Conservation (phyloP, 2,888 invertebrate genomes). For the Cheilosia variabilis region DNA sequence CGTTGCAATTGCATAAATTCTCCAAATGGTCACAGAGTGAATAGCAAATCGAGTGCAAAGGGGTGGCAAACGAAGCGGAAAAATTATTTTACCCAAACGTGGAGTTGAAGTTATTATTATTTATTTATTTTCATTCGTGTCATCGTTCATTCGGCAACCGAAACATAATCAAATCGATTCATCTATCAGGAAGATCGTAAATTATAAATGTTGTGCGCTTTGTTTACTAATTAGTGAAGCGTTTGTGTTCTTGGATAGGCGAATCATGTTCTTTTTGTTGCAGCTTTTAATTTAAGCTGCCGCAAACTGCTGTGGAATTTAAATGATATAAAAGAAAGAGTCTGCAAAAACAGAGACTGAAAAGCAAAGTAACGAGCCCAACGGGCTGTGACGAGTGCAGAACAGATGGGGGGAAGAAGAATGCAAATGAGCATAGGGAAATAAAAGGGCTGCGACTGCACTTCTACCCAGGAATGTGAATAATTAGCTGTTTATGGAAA, state of each 20-base stretch:
- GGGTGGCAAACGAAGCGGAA: constrained; percentile 61
- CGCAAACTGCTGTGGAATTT: constrained; percentile 37
- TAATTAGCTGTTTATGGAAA: background rate
- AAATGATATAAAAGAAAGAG: background rate
- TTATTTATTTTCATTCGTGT: constrained; percentile 24
- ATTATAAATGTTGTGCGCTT: constrained; percentile 61
- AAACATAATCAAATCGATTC: constrained; percentile 41
- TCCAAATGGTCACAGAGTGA: constrained; percentile 30
- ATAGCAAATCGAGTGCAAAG: constrained; percentile 20
- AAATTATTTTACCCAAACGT: constrained; percentile 35
- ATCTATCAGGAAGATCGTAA: constrained; percentile 49
- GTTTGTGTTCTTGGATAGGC: constrained; percentile 28
- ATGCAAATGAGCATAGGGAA: constrained; percentile 15
- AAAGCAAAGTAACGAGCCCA: constrained; percentile 32
- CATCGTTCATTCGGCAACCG: constrained; percentile 27
- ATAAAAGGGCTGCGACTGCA: constrained; percentile 13
- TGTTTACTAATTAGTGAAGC: constrained; percentile 68
- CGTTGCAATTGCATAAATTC: constrained; percentile 68
- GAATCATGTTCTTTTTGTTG: constrained; percentile 42
- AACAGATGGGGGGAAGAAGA: constrained; percentile 1
- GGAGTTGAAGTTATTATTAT: constrained; percentile 26
- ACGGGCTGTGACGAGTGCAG: constrained; percentile 23
- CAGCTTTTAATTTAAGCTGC: constrained; percentile 52
- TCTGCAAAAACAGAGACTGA: background rate
- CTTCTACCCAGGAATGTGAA: background rate